These are phyloP conservation scores for Trissonchulus sp. DNA, from an alignment of 2,888 invertebrate species.

Conservation along the genomic window DNA sequence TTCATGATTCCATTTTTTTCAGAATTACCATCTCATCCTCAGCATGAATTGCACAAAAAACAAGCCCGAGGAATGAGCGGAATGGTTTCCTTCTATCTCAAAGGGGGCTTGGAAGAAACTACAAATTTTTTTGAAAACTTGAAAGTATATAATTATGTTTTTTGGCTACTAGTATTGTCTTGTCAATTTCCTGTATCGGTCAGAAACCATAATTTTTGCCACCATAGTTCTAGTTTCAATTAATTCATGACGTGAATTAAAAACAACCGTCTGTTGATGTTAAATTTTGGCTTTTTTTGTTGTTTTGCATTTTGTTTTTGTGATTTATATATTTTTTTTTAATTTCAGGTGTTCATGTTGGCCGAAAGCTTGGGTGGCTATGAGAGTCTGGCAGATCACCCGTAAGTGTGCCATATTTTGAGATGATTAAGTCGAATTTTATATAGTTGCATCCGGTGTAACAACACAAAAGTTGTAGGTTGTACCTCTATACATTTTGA, in stretches of 20 bases:
- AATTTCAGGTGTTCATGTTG: constrained; percentile 64
- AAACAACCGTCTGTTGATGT: too few species aligned
- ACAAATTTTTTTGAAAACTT: constrained; percentile 66
- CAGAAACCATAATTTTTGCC: too few species aligned
- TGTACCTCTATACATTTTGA: too few species aligned
- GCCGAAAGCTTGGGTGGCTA: constrained; percentile 93
- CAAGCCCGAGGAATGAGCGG: constrained; percentile 85
- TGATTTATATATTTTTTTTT: too few species aligned
- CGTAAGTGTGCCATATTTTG: constrained; percentile 52
- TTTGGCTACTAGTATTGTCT: too few species aligned
- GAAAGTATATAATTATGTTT: constrained; percentile 55
- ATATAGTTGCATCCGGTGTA: not conserved
- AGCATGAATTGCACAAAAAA: constrained; percentile 68
- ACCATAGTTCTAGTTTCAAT: too few species aligned
- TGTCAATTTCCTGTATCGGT: too few species aligned
- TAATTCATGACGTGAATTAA: too few species aligned
- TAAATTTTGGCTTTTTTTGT: too few species aligned
- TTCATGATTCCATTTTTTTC: constrained; percentile 48
- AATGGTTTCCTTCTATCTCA: constrained; percentile 79
- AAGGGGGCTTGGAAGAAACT: constrained; percentile 68
- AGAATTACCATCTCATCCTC: constrained; percentile 76
- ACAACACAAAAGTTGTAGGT: too few species aligned
- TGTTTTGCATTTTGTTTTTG: too few species aligned
- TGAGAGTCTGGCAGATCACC: constrained; percentile 87
- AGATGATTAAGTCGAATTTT: not conserved